Percentiles rank a stretch among this genome's conserved stretches.
These are phyloP conservation scores for Bombus superbus DNA, from an alignment of 1,140 invertebrate species.

Conservation along the genomic window DNA sequence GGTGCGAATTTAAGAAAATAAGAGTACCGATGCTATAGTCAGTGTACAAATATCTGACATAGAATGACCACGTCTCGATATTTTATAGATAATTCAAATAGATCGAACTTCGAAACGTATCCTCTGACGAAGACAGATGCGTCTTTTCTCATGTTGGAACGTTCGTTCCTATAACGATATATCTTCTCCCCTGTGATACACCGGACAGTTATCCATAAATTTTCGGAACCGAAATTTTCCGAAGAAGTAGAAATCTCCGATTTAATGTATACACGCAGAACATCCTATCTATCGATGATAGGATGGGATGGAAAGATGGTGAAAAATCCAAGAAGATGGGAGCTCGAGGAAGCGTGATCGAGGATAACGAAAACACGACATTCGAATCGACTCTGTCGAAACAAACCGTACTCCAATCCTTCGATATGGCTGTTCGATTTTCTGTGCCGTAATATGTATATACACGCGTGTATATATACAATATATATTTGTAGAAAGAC, in stretches of 20 bases:
- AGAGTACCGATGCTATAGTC: no score
- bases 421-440: constrained; percentile 23
- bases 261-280: neutral
- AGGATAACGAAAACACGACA: neutral
- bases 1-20: neutral
- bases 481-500: constrained; percentile 11
- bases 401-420: constrained; percentile 41
- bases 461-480: constrained; percentile 23
- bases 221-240: neutral
- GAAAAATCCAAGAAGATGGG: neutral
- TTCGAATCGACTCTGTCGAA: constrained; percentile 11
- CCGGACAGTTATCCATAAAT: neutral
- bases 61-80: neutral
- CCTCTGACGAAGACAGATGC: neutral
- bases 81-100: neutral
- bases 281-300: neutral
- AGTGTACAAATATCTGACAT: neutral
- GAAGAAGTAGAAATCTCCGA: neutral
- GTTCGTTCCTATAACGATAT: neutral
- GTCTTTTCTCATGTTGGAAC: neutral
- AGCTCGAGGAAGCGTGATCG: neutral
- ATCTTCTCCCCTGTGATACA: neutral
- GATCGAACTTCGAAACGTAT: neutral
- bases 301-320: neutral
- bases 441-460: constrained; percentile 48